Base-by-base conservation (phyloP, 1,140 invertebrate species). In the Apis cerana region DNA sequence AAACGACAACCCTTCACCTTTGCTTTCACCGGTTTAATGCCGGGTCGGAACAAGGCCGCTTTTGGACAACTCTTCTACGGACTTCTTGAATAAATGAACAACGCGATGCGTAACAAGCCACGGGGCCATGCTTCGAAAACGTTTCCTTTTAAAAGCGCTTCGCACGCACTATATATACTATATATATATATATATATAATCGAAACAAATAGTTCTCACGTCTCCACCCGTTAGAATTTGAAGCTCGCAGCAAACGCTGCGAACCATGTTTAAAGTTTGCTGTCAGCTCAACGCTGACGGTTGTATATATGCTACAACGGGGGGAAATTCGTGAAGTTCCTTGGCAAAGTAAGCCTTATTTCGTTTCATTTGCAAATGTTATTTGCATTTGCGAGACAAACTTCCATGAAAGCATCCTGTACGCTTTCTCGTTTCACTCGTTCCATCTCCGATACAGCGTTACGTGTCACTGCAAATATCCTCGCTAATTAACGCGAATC, bases 281-380 rank as follows among this genome's bases (percentile, higher is more conserved):
- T 27, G 74, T 75, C 59, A 43, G 52, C 59, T 59, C n/a, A 58
- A 12, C 54, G 19, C 23, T 21, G 43, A 21, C 58, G 33, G 58
- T 61, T 61, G 21, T n/a, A n/a, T 75, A 58, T 21, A 50, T 10
- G 43, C 21, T 48, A 64, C 19, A 52, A 62, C 74, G 27, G 52
- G 74, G 52, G 74, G 74, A 64, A 75, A 75, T 75, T 75, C 74
- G 74, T 52, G 59, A 75, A 75, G 59, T 75, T 64, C 15, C 43
- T 62, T 10, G 59, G 74, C 27, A 75, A 75, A 62, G 59, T 50
- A 33, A 75, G 59, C 59, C 43, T 75, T 64, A 64, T 64, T 75
- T 27, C 59, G 74, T 64, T 75, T 64, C 59, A 62, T 75, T 75
- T 75, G 59, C 23, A 75, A 75, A 75, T 62, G 74, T 48, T 62